phyloP scores from a whole-genome alignment of 2,888 invertebrate species.

The Gymnoscelis rufifasciata region DNA sequence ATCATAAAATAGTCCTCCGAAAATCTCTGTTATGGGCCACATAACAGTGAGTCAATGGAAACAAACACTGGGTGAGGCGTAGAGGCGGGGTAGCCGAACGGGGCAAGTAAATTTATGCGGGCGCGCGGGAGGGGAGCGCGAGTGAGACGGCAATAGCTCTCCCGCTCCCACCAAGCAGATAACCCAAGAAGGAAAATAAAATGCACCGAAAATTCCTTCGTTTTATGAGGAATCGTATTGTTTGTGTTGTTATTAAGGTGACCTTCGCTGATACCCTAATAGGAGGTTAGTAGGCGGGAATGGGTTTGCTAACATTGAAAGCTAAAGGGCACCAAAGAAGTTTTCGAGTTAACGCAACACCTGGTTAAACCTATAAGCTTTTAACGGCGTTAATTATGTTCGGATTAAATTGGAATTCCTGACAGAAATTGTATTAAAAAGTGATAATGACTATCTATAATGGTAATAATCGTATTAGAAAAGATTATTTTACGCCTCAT shows the following conservation, averaged over 20 bases:
- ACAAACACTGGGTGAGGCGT: constrained; percentile 55
- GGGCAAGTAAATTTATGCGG: constrained; percentile 62
- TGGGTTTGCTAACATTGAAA: constrained; percentile 11
- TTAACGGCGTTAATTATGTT: too few species aligned
- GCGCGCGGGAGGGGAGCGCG: constrained; percentile 38
- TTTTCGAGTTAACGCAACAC: too few species aligned
- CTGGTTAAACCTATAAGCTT: too few species aligned
- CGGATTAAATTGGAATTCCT: too few species aligned
- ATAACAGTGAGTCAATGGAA: constrained; percentile 60
- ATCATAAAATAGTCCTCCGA: too few species aligned
- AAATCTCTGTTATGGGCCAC: too few species aligned
- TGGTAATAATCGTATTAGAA: too few species aligned
- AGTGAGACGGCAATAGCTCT: constrained; percentile 34
- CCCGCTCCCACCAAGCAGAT: constrained; percentile 46
- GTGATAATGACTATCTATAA: too few species aligned
- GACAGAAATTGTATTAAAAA: too few species aligned
- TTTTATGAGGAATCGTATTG: constrained; percentile 46
- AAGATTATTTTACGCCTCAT: too few species aligned
- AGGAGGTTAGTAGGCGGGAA: constrained; percentile 18
- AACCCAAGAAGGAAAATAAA: constrained; percentile 63
- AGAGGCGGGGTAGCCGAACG: constrained; percentile 66
- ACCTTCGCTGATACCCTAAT: constrained; percentile 41
- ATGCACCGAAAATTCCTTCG: constrained; percentile 60
- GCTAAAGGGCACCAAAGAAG: too few species aligned
- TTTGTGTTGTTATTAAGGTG: constrained; percentile 45